Base-by-base conservation (phyloP, 2,113 vertebrate species). In the Fulmarus glacialis region DNA sequence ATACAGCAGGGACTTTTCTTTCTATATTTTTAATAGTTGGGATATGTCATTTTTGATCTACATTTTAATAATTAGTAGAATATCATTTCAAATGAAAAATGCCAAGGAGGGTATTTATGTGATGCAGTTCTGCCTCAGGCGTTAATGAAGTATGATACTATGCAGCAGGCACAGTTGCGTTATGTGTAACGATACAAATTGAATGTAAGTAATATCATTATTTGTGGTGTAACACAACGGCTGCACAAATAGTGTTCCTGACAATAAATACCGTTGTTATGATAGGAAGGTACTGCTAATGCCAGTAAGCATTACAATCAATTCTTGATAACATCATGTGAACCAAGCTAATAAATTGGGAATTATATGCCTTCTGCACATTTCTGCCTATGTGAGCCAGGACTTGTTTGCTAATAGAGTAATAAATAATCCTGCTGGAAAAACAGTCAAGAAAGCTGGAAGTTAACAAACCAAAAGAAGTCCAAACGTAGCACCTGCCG, bases 261-360 rank as follows among this genome's bases (percentile, higher is more conserved):
- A 96, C 94, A 97, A 94, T 96, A 98, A 98, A 98, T 93, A 97
- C 83, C 26, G 7, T 86, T 86, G 96, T 91, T 97, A 87, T 93
- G 95, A 96, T 95, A 82, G 95, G 96, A 93, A 97, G 89, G 92
- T 93, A 89, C 93, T 62, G 94, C 94, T 97, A 97, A 96, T 75
- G 95, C 96, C 97, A 94, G 87, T 42, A 82, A 96, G 67, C 90
- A 95, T 98, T 97, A 96, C 87, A 92, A 95, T 97, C 94, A 97
- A 95, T 97, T 97, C 94, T 93, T 63, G 75, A 92, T 97, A 97
- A 96, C 90, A 67, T 95, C 96, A 56, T 86, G 80, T 48, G 93
- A 97, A 96, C 87, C 81, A 94, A 92, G 80, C 83, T 97, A 97
- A 97, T 98, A 98, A 97, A 97, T 97, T 95, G 90, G 60, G 95